Base-by-base conservation (phyloP, 2,797 vertebrate species). In the Neoniphon sammara region DNA sequence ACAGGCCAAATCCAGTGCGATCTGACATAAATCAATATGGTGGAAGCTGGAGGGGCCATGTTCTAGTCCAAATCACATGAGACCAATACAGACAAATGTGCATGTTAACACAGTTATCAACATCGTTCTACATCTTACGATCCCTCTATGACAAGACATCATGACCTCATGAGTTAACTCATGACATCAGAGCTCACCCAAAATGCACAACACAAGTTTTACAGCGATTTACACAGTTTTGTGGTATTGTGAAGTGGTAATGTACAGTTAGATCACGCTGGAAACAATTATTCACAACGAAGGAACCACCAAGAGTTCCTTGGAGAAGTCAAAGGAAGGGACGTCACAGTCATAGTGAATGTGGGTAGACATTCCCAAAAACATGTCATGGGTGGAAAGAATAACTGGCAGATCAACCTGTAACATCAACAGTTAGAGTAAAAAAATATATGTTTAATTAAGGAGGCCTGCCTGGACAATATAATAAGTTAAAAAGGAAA, bases 261-360 rank as follows among this genome's bases (percentile, higher is more conserved):
- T 25, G 52, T 49, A 53, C 62, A 21, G 62, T 83, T 82, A 82
- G 73, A 68, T 85, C 78, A 79, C 72, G 60, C 62, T 82, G 85
- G 89, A 89, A 91, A 90, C 72, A 77, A 34, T 81, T 75, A 70
- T 67, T 86, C 84, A 81, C 27, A 20, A 39, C 8, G 66, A 59
- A 56, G 56, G 25, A n/a, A 44, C 15, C 21, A 34, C 30, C 54
- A 68, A 39, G 44, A 25, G 58, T 53, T 52, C 23, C 55, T 49
- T 17, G 46, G 57, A 66, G 66, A 18, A 62, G 69, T 74, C 73
- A 66, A 65, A 72, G 30, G 57, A 76, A 27, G 74, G 62, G 73
- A 87, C 14, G 73, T 78, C 80, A 71, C 66, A 65, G 49, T 75
- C 53, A 18, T 1, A 39, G 30, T 21, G 61, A 72, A 64, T 57